These are phyloP conservation scores for Lophura nycthemera DNA, from an alignment of 2,113 vertebrate genomes.

Conservation along the genomic window DNA sequence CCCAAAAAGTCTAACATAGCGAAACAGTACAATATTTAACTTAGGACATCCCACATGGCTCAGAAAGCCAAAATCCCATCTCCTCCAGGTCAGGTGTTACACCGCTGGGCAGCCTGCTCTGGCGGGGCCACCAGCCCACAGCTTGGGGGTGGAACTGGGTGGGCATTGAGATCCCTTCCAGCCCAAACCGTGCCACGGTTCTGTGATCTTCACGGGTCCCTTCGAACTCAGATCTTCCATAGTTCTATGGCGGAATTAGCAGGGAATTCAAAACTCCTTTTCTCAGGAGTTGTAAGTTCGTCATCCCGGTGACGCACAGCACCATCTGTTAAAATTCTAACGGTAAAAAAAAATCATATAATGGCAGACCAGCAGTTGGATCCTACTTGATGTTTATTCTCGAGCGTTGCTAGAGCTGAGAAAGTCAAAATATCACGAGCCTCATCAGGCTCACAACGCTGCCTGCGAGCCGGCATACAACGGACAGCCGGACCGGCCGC, in stretches of 20 bases:
- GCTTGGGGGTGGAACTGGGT: too few species aligned
- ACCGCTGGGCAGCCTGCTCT: background rate
- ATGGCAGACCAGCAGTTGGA: too few species aligned
- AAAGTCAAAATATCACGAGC: background rate
- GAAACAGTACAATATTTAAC: background rate
- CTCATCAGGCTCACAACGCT: rapidly evolving
- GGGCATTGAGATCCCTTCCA: background rate
- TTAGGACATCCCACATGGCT: background rate
- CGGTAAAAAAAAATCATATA: background rate
- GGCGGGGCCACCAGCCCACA: background rate
- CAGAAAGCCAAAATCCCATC: background rate
- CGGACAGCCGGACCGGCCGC: rapidly evolving
- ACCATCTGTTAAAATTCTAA: background rate
- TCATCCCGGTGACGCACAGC: background rate
- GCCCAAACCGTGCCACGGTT: background rate
- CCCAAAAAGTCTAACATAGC: background rate
- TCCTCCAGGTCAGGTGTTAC: background rate
- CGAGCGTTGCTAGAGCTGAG: rapidly evolving
- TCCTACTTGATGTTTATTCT: rapidly evolving
- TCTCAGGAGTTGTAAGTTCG: background rate
- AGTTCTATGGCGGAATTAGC: background rate
- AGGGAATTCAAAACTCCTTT: background rate
- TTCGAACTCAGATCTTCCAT: background rate
- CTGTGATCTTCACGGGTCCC: background rate
- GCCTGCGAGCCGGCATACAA: background rate